Conservation (phyloP, 2,888 invertebrate species). For the Chydorus sphaericus region DNA sequence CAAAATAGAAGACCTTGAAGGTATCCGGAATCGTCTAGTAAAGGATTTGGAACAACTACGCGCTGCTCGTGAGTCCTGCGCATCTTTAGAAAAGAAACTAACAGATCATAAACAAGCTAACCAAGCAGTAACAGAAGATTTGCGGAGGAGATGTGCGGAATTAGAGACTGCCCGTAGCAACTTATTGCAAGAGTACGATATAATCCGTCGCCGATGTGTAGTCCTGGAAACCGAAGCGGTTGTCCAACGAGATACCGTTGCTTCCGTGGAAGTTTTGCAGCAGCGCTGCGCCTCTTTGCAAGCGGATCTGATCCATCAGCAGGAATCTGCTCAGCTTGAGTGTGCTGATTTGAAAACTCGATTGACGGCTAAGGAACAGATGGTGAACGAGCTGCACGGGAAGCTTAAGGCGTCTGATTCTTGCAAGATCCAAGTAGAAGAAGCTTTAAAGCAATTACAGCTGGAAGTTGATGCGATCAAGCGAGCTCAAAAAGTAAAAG, state of each 20-base stretch:
- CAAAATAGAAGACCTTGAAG: background rate
- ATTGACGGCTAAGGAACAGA: background rate
- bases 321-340: conserved; percentile 1
- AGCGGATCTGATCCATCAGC: background rate
- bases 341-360: background rate
- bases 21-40: background rate
- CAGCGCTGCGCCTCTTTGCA: background rate
- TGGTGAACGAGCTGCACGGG: background rate
- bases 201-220: background rate
- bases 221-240: background rate
- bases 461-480: conserved; percentile 3
- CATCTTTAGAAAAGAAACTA: background rate
- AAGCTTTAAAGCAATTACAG: background rate
- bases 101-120: background rate
- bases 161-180: background rate
- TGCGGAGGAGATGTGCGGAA: background rate
- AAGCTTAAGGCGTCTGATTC: background rate
- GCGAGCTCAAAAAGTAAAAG: background rate
- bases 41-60: background rate
- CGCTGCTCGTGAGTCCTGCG: background rate
- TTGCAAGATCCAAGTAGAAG: background rate
- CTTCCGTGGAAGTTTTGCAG: background rate
- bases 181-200: background rate
- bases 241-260: background rate
- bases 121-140: background rate